Percentiles rank a stretch among this genome's conserved stretches.
These are phyloP conservation scores for Euwallacea similis DNA, from an alignment of 1,140 invertebrate species.

Conservation along the genomic window DNA sequence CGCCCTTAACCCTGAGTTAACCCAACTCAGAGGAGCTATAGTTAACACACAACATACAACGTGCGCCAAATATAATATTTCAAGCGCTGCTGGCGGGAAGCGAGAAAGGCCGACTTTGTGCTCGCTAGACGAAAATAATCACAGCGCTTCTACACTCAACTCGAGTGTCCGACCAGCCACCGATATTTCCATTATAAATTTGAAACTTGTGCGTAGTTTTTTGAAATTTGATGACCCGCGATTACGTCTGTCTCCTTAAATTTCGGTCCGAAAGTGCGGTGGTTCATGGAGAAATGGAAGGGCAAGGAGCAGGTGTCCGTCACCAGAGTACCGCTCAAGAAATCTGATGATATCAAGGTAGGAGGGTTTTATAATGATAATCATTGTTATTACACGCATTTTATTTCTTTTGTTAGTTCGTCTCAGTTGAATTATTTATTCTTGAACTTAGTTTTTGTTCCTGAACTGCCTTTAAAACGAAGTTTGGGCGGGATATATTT, in stretches of 20 bases:
- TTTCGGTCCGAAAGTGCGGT: not conserved
- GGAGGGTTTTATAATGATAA: conserved; percentile 5
- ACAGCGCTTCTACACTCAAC: conserved; percentile 34
- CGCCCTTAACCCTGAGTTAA: too few relatives aligned
- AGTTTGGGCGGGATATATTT: not conserved
- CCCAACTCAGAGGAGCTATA: not conserved
- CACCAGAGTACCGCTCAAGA: conserved; percentile 41
- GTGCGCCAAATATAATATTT: conserved; percentile 27
- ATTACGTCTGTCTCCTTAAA: conserved; percentile 1
- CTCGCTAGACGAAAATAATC: conserved; percentile 33
- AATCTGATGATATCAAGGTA: conserved; percentile 46
- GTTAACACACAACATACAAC: conserved; percentile 8
- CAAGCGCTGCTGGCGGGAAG: conserved; percentile 34
- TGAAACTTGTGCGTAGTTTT: conserved; percentile 37
- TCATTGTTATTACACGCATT: conserved; percentile 9
- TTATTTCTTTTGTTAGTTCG: not conserved
- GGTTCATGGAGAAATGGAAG: conserved; percentile 40
- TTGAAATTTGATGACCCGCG: conserved; percentile 11
- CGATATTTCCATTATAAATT: conserved; percentile 17
- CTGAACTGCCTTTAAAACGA: not conserved
- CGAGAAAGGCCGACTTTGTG: conserved; percentile 38
- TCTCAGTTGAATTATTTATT: not conserved
- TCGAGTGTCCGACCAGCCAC: conserved; percentile 19
- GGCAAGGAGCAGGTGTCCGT: conserved; percentile 34
- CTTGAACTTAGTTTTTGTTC: not conserved